Evolutionary conservation across 2,797 vertebrate genomes (phyloP).

Genomic region (Sphaeramia orbicularis): DNA sequence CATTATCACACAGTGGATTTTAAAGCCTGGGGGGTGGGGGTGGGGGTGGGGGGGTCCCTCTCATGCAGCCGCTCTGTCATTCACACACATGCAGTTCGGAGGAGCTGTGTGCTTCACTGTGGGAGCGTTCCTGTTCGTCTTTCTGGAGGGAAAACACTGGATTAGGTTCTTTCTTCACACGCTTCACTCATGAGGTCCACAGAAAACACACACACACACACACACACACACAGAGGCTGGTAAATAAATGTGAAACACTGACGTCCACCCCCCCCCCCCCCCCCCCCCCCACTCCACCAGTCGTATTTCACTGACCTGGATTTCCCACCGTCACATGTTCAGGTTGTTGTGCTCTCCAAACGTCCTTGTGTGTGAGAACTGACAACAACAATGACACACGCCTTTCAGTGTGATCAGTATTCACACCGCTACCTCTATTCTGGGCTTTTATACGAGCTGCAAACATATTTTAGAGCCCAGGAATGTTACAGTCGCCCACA

Average conservation of each 20-base stretch:
- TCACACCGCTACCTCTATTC: constrained; percentile 51
- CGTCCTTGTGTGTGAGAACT: constrained; percentile 36
- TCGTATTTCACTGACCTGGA: constrained; percentile 39
- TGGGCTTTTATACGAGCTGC: constrained; percentile 55
- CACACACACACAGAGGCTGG: not conserved
- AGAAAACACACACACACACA: no score
- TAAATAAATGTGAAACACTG: constrained; percentile 20
- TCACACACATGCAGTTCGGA: constrained; percentile 14
- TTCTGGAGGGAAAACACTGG: constrained; percentile 7
- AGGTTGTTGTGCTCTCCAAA: constrained; percentile 48
- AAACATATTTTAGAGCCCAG: constrained; percentile 38
- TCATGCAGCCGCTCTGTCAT: constrained; percentile 47
- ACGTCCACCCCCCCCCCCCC: not conserved
- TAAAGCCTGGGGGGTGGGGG: no score
- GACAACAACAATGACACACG: no score
- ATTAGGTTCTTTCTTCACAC: constrained; percentile 11
- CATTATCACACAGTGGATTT: constrained; percentile 56
- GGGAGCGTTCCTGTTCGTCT: not conserved
- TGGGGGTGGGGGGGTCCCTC: constrained; percentile 47
- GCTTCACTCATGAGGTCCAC: not conserved
- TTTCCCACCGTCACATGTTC: constrained; percentile 49
- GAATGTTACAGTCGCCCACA: constrained; percentile 53
- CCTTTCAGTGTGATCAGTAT: no score
- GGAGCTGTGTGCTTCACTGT: constrained; percentile 5
- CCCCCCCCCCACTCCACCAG: no score